A percentile compares a stretch with the other conserved stretches of the same genome.
phyloP scores from a whole-genome alignment of 2,888 invertebrate genomes.

The Diplazon laetatorius region DNA sequence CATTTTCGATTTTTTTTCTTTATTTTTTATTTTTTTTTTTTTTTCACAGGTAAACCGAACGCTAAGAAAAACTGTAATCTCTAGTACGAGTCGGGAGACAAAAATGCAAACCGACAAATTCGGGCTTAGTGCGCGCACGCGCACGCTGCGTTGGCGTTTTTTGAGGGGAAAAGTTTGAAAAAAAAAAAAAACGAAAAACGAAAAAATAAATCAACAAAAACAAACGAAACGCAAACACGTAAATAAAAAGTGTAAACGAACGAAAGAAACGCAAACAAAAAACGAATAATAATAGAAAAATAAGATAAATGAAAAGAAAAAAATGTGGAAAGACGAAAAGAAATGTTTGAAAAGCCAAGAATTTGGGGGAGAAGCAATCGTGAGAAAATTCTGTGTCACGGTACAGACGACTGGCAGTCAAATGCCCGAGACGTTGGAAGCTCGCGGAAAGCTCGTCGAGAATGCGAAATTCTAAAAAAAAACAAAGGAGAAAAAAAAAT shows the following conservation, averaged over 20 bases:
- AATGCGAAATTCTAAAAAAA: conserved; percentile 49
- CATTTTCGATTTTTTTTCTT: too few species aligned
- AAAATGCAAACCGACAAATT: conserved; percentile 48
- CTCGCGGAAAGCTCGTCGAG: conserved; percentile 19
- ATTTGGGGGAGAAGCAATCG: conserved; percentile 62
- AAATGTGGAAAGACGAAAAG: conserved; percentile 58
- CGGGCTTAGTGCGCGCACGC: conserved; percentile 49
- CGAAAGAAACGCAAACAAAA: too few species aligned
- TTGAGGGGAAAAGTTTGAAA: conserved; percentile 62
- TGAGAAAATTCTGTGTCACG: conserved; percentile 78
- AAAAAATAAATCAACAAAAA: too few species aligned
- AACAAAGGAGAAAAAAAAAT: not conserved
- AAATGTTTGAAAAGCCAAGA: conserved; percentile 11
- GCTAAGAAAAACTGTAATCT: conserved; percentile 74
- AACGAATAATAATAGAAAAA: too few species aligned
- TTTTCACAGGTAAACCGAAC: conserved; percentile 80
- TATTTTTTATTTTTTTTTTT: conserved; percentile 77
- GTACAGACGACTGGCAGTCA: conserved; percentile 72
- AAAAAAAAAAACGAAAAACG: conserved; percentile 46
- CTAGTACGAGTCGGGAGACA: conserved; percentile 70
- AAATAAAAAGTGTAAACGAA: too few species aligned
- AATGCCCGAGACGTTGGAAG: conserved; percentile 25
- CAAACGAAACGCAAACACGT: too few species aligned
- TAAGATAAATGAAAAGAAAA: conserved; percentile 57
- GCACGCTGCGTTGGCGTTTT: conserved; percentile 48